Evolutionary conservation across 2,888 invertebrate species (phyloP), one percentile per base, ranked within the genome.

Genomic region (Laothoe populi): DNA sequence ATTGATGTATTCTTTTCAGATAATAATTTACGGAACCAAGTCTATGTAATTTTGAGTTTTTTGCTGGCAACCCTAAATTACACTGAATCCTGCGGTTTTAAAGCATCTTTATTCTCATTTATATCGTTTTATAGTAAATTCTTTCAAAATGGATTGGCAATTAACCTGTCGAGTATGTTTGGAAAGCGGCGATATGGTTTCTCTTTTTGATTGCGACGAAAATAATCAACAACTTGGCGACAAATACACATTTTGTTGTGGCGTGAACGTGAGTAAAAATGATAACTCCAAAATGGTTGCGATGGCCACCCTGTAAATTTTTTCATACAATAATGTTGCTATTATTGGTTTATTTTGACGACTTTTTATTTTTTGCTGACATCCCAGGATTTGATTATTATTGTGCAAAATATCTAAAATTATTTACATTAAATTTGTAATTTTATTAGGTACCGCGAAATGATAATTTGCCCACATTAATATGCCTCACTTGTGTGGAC

Each of bases 191-290:
- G 93, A 93, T 70, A 92, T 92, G 91, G 93, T 93, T 74, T 93
- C 93, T 62, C 81, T 93, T 38, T 93, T 93, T 71, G 93, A 93
- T 85, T 93, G 92, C 88, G 93, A 93, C 70, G 93, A 93, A 87
- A 93, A 92, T 79, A 93, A 93, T 71, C 91, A 93, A 81, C 92
- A 92, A 86, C 90, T 93, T 40, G 83, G 88, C 67, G 92, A 93
- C 81, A 93, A 93, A 78, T 93, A 92, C 77, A 82, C 85, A 23
- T 91, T 79, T 75, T 92, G 92, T 74, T 90, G 91, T 74, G 91
- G 92, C 77, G 85, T 92, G 69, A 87, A 92, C 89, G 93, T 92
- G 86, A 72, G 87, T 77, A 88, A 89, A 87, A 59, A 87, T 87
- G 82, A 81, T 84, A 78, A 84, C 79, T 85, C 80, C 88, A 90